These are phyloP conservation scores for Rhagium mordax DNA, from an alignment of 2,888 invertebrate genomes.

Conservation along the genomic window DNA sequence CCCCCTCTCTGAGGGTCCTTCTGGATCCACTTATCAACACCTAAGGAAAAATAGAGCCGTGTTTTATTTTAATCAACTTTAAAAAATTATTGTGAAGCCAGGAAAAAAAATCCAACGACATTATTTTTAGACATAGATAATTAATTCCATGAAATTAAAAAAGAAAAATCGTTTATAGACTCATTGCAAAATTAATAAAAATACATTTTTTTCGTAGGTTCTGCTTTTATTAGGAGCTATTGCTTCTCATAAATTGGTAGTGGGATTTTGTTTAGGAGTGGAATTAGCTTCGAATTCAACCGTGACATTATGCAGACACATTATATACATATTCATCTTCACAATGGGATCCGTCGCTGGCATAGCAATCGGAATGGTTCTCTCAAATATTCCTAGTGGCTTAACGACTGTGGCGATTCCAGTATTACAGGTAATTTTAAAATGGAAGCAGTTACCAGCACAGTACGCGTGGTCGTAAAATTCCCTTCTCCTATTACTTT, in stretches of 20 bases:
- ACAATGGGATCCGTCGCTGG: conserved; percentile 80
- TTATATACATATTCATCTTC: conserved; percentile 77
- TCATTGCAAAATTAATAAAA: not conserved
- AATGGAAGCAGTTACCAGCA: no score
- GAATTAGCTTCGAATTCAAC: conserved; percentile 73
- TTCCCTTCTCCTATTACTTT: no score
- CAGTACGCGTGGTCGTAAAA: no score
- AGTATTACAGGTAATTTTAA: conserved; percentile 77
- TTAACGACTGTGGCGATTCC: conserved; percentile 73
- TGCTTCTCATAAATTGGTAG: conserved; percentile 85
- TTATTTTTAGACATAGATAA: no score
- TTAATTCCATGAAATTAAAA: no score
- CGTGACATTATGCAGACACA: conserved; percentile 70
- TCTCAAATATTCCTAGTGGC: conserved; percentile 72
- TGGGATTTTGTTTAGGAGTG: conserved; percentile 86
- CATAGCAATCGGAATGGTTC: conserved; percentile 78
- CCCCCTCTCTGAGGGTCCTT: no score
- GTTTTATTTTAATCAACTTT: no score
- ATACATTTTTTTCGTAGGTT: conserved; percentile 66
- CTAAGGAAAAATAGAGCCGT: no score
- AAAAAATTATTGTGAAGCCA: no score
- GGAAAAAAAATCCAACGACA: no score
- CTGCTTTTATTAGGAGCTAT: conserved; percentile 79
- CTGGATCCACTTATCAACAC: no score
- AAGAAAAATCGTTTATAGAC: no score